These are phyloP conservation scores for Andrena camellia DNA, from an alignment of 2,888 invertebrate genomes.

Conservation along the genomic window DNA sequence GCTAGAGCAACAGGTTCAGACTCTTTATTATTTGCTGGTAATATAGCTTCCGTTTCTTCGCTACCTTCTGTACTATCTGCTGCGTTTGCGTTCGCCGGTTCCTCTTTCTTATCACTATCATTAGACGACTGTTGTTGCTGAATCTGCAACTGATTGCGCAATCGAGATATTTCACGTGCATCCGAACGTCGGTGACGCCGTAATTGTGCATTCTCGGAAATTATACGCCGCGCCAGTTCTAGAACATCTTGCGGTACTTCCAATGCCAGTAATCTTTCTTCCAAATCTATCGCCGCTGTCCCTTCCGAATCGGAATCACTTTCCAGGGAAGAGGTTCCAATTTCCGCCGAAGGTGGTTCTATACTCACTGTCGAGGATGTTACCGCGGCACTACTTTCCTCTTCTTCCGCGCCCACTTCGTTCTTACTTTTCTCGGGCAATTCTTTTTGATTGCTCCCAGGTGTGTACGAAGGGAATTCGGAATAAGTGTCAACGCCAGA, in stretches of 20 bases:
- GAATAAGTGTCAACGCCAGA: slow-evolving; percentile 60
- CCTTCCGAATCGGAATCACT: slow-evolving; percentile 73
- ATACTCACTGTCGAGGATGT: slow-evolving; percentile 82
- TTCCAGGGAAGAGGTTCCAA: slow-evolving; percentile 75
- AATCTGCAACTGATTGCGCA: slow-evolving; percentile 76
- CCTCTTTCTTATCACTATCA: slow-evolving; percentile 64
- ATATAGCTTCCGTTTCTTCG: slow-evolving; percentile 71
- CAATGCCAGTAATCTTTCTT: slow-evolving; percentile 75
- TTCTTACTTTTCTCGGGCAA: slow-evolving; percentile 51
- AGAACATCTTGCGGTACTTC: slow-evolving; percentile 79
- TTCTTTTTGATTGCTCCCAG: slow-evolving; percentile 62
- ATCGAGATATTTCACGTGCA: slow-evolving; percentile 77
- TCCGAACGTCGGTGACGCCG: slow-evolving; percentile 73
- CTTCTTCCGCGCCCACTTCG: slow-evolving; percentile 71
- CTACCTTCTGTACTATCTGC: slow-evolving; percentile 81
- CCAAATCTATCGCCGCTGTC: slow-evolving; percentile 71
- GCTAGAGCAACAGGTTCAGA: slow-evolving; percentile 72
- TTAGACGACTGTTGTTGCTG: slow-evolving; percentile 68
- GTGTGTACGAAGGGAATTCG: slow-evolving; percentile 45
- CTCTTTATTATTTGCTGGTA: slow-evolving; percentile 73
- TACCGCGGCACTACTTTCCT: slow-evolving; percentile 81
- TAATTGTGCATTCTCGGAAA: slow-evolving; percentile 69
- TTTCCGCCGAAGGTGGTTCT: slow-evolving; percentile 72
- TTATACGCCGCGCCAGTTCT: slow-evolving; percentile 72
- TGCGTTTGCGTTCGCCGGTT: slow-evolving; percentile 73